Conservation (phyloP, 2,888 invertebrate genomes). For the Stenurella melanura region DNA sequence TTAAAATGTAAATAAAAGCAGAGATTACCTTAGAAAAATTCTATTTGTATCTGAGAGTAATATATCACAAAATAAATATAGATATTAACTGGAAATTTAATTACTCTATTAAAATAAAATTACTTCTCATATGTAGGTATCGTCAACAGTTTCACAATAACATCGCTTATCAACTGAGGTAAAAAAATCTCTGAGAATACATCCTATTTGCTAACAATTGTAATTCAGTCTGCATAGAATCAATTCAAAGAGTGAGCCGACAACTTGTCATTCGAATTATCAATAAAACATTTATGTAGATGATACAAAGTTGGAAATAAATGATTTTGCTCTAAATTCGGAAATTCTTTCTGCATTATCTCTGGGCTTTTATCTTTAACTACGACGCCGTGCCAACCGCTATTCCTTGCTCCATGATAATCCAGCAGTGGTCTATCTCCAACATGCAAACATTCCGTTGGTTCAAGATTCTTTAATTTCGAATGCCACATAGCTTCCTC, state of each 20-base stretch:
- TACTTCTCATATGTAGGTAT: too few species aligned
- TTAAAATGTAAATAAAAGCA: too few species aligned
- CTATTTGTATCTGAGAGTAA: too few species aligned
- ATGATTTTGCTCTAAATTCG: constrained; percentile 70
- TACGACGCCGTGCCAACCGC: constrained; percentile 85
- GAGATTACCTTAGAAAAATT: too few species aligned
- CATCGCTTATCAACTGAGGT: too few species aligned
- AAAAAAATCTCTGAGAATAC: too few species aligned
- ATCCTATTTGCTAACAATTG: too few species aligned
- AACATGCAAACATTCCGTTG: constrained; percentile 85
- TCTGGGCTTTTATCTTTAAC: constrained; percentile 70
- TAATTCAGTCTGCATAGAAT: not conserved
- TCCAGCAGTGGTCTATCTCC: constrained; percentile 87
- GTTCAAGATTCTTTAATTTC: constrained; percentile 71
- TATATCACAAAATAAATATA: too few species aligned
- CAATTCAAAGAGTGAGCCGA: constrained; percentile 46
- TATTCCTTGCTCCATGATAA: constrained; percentile 83
- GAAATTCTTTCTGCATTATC: constrained; percentile 71
- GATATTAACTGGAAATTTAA: too few species aligned
- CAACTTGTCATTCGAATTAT: constrained; percentile 58
- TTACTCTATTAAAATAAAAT: too few species aligned
- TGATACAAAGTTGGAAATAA: constrained; percentile 75
- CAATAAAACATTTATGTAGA: constrained; percentile 72
- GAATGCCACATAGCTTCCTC: constrained; percentile 76
- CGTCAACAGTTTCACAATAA: too few species aligned